Percentiles rank a stretch among this genome's conserved stretches.
phyloP scores from a whole-genome alignment of 1,140 invertebrate species.

The Venturia canescens region DNA sequence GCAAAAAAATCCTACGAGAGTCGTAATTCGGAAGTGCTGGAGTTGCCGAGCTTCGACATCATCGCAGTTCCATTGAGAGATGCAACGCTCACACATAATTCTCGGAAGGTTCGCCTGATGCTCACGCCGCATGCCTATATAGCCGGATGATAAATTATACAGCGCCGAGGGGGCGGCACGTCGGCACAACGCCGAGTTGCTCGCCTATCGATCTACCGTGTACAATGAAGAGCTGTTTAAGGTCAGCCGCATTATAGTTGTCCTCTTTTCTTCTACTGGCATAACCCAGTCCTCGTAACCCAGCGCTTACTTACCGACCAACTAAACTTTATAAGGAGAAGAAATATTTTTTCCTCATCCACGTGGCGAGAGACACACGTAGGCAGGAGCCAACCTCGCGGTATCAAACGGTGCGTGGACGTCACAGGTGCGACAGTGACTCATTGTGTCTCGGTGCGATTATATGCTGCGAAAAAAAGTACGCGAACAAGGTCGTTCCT shows the following conservation, averaged over 20 bases:
- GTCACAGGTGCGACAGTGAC: too few species aligned
- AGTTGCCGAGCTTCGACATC: background rate
- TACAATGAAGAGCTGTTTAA: slow-evolving; percentile 59
- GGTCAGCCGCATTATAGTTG: slow-evolving; percentile 62
- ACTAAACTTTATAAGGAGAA: too few species aligned
- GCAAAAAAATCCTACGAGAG: background rate
- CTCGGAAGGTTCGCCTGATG: background rate
- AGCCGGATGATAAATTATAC: slow-evolving; percentile 73
- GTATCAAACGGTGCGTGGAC: too few species aligned
- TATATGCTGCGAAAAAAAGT: too few species aligned
- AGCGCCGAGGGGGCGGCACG: background rate
- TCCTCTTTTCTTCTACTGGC: background rate
- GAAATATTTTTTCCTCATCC: too few species aligned
- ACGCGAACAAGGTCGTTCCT: too few species aligned
- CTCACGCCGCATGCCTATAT: slow-evolving; percentile 46
- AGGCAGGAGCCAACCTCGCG: too few species aligned
- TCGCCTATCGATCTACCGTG: slow-evolving; percentile 65
- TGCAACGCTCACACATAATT: background rate
- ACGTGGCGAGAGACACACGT: too few species aligned
- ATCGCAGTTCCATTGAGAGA: slow-evolving; percentile 4
- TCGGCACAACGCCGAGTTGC: slow-evolving; percentile 54
- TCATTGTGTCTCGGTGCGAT: too few species aligned
- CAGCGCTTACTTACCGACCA: too few species aligned
- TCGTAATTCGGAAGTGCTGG: background rate
- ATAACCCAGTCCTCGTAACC: too few species aligned